Base-by-base conservation (phyloP, 1,140 invertebrate genomes). In the Lepidurus couesii region DNA sequence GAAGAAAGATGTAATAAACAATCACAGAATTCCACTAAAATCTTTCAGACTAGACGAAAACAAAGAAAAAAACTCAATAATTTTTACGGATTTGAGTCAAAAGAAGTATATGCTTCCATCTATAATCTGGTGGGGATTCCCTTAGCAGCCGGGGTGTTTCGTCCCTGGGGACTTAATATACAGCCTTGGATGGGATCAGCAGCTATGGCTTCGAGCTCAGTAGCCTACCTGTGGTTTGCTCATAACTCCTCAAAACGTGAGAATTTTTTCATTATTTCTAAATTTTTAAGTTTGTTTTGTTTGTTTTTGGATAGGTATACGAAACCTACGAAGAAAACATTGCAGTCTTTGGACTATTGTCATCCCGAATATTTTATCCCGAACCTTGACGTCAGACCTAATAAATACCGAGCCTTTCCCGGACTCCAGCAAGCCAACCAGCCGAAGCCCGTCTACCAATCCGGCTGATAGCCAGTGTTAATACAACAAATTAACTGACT, bases 111-210 rank as follows among this genome's bases (percentile, higher is more conserved):
- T 84, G 98, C 98, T 73, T 97, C 94, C 84, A 90, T 99, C 82
- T 99, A 99, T 86, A 99, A 99, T 87, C 82, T 98, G 42, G 86
- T 99, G 78, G 97, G 97, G 42, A 98, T 99, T 82, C 98, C 98
- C 2, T 88, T 99, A 81, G 98, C 98, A 47, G 98, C 97, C 77
- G 98, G 98, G 10, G 88, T 95, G 7, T 97, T 99, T 83, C 92
- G 92, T 77, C 90, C 92, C 1, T 77, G 65, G 43, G 44, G 79
- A 88, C 42, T 77, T 79, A 79, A 77, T 13, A 84, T 88, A 73
- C 89, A 96, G 87, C 98, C 98, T 0, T 99, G 98, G 98, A 99
- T 99, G 97, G 98, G 97, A 8, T 98, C 97, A 8, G 97, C 95
- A 45, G 97, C 97, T 1, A 99, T 99, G 98, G 97, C 97, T 5